Evolutionary conservation across 1,140 invertebrate species (phyloP).

Genomic region (Holotrichia oblita): DNA sequence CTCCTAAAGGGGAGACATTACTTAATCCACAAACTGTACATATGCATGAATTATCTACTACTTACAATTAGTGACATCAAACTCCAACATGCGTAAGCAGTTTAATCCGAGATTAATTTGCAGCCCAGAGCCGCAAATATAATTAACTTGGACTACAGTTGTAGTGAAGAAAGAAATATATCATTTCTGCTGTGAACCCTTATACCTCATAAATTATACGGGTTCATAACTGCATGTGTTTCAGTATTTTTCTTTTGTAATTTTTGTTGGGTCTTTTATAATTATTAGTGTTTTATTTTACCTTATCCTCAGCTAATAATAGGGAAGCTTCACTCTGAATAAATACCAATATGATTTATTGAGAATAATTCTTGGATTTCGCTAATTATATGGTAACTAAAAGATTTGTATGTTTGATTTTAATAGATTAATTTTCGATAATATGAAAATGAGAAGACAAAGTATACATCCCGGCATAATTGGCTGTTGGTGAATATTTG

Average conservation of each 20-base stretch:
- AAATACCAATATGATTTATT: conserved; percentile 12
- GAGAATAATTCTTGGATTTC: not conserved
- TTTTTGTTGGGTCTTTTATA: conserved; percentile 15
- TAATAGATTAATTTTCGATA: not conserved
- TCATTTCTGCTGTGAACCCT: conserved; percentile 15
- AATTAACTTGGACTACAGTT: conserved; percentile 3
- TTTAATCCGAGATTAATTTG: conserved; percentile 32
- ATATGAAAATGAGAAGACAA: too few species aligned
- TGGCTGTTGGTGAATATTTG: too few species aligned
- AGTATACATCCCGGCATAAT: too few species aligned
- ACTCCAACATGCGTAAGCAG: conserved; percentile 6
- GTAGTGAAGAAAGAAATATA: conserved; percentile 21
- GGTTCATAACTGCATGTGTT: not conserved
- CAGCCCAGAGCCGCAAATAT: conserved; percentile 8
- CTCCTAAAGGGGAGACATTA: too few species aligned
- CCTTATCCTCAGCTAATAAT: not conserved
- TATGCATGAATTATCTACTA: not conserved
- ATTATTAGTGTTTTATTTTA: conserved; percentile 17
- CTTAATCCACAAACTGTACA: too few species aligned
- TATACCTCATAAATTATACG: conserved; percentile 25
- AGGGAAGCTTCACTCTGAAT: conserved; percentile 4
- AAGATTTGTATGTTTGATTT: not conserved
- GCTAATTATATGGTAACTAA: not conserved
- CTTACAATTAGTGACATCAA: conserved; percentile 8
- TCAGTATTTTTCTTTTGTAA: not conserved